Evolutionary conservation across 2,888 invertebrate species (phyloP), one percentile per base, ranked within the genome.

Genomic region (Artemia sp.): DNA sequence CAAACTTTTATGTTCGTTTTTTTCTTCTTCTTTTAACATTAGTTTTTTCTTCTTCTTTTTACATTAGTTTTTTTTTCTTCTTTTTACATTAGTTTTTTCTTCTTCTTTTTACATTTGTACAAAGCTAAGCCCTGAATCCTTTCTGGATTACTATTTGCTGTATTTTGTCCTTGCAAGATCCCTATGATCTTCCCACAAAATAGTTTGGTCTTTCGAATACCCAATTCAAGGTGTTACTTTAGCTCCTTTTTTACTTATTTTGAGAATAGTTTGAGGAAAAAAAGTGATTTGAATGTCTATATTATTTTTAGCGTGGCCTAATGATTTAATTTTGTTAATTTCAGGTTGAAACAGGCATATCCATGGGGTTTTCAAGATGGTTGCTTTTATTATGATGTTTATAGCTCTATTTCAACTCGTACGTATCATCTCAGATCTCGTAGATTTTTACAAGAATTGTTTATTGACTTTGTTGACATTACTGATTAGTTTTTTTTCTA

Each of bases 321-420:
- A 38, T 38, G 38, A 38, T 69, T 70, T 67, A 19, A n/a, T 66
- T 71, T 67, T 70, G 19, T 53, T 70, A 11, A 58, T 72, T 73
- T 70, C 72, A 79, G 79, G 72, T 76, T 83, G 73, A 83, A 83
- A 74, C 83, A 83, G 76, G 79, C 81, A 73, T 81, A 80, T 74
- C 80, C 82, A 2, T 76, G 77, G 72, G 78, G 80, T 67, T 84
- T 84, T 76, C 80, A 90, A 79, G 91, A 92, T 77, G 82, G 90
- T 71, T 96, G 96, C 79, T 83, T 95, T 19, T 96, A 92, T 80
- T 93, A 92, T 0, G 95, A 96, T 78, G 87, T 93, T 12, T 88
- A 90, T 77, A 85, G 85, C 72, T 82, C 90, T 70, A 81, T 95
- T 70, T 85, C 89, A 0, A 83, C 85, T 70, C 88, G 87, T 77